phyloP scores from a whole-genome alignment of 1,140 invertebrate species.

The Cotesia vestalis region DNA sequence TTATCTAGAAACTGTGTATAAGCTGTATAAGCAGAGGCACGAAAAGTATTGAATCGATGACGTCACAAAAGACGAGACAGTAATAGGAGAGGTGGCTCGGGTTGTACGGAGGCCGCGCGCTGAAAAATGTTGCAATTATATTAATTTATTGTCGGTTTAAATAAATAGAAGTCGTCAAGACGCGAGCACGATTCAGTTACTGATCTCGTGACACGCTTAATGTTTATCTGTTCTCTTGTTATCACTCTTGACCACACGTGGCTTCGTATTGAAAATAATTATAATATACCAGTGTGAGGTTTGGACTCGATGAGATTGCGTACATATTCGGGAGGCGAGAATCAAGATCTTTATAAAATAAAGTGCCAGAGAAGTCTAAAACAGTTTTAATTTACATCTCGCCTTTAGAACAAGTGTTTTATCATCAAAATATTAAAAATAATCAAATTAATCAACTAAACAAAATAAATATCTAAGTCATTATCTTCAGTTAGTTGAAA shows the following conservation, averaged over 20 bases:
- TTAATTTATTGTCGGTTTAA: slow-evolving; percentile 52
- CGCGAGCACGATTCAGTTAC: slow-evolving; percentile 25
- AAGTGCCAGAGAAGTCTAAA: slow-evolving; percentile 14
- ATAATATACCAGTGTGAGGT: background rate
- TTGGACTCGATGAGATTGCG: slow-evolving; percentile 13
- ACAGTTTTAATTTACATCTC: background rate
- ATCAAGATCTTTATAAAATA: slow-evolving; percentile 6
- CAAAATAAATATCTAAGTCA: background rate
- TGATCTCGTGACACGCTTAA: slow-evolving; percentile 22
- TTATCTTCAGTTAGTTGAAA: background rate
- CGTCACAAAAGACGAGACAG: slow-evolving; percentile 64
- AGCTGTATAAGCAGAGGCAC: slow-evolving; percentile 37
- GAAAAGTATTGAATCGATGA: slow-evolving; percentile 67
- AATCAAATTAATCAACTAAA: background rate
- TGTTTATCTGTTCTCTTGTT: slow-evolving; percentile 21
- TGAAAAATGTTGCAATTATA: slow-evolving; percentile 61
- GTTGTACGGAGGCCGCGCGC: slow-evolving; percentile 47
- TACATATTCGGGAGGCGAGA: slow-evolving; percentile 17
- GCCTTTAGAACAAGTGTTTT: background rate
- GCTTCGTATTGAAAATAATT: background rate
- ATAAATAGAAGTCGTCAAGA: slow-evolving; percentile 39
- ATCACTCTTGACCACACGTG: slow-evolving; percentile 24
- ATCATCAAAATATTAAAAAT: background rate
- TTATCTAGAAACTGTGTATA: background rate
- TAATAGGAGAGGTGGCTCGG: slow-evolving; percentile 47